Evolutionary conservation across 2,113 vertebrate species (phyloP), one percentile per base, ranked within the genome.

Genomic region (Tympanuchus pallidicinctus): DNA sequence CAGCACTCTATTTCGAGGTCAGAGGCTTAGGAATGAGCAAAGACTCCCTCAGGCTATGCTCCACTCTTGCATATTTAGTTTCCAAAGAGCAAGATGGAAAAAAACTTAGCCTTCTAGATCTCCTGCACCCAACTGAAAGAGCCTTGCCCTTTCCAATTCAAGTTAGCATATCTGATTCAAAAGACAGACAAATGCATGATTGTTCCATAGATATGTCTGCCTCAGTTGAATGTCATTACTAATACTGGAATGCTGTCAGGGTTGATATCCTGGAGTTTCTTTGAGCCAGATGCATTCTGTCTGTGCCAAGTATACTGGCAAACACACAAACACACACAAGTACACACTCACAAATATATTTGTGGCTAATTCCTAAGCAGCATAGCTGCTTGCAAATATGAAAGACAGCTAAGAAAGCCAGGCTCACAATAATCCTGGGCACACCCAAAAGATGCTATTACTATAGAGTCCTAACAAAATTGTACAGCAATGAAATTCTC

Each of bases 161-260:
- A 96, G 85, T 91, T 94, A 82, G 60, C 50, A 88, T 94, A 83
- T 89, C 10, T 5, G 64, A 91, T 91, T 94, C 75, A 77, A 71
- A 87, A 83, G 79, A 56, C 32, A 42, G 88, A 96, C 93, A 96
- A 96, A 93, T 52, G 75, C 64, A 42, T 43, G 69, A 95, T 91
- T 96, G 91, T 95, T 96, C 76, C 27, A 25, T 48, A 92, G 89
- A 92, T 93, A 82, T 22, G 91, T 91, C 79, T 89, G 87, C 64
- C 52, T 89, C 69, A 28, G 79, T 59, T 93, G 79, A 95, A 91
- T 95, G 93, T 91, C 87, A 91, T 88, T 95, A 73, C 75, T 78
- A 95, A 77, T 54, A 90, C 85, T 93, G 87, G 89, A 93, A 91
- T 94, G 84, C 82, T 91, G 75, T 96, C 89, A 92, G 94, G 74